Base-by-base conservation (phyloP, 1,140 invertebrate species). In the Pectinophora gossypiella region DNA sequence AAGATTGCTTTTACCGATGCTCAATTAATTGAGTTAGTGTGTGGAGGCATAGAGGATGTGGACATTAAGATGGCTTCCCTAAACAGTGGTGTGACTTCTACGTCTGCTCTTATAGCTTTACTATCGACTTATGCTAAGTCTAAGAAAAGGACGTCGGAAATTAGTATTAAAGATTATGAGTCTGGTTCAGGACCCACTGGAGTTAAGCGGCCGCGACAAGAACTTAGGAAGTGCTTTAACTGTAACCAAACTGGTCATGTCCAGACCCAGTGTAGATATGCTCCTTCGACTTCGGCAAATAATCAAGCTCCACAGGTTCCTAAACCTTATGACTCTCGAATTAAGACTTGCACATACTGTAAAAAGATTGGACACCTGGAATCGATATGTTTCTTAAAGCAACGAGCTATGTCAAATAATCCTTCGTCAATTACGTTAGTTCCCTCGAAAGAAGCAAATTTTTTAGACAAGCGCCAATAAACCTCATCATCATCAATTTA, bases 391-490 rank as follows among this genome's bases (percentile, higher is more conserved):
- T 45, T 19, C 19, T 7, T 18, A 12, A 48, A 42, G 13, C 35
- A 19, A 22, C 23, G 23, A 27, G 23, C 12, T 27, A 12, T 6
- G 12, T 5, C 23, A 6, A 12, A 12, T 6, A 27, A 27, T n/a
- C n/a, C n/a, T n/a, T n/a, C n/a, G 12, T 6, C 5, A 5, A 27
- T 27, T 6, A 27, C 23, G 23, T 12, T 12, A 12, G 5, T 27
- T 6, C 23, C 23, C 5, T 6, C 23, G 48, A 51, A 38, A 9
- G 40, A 62, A 15, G 38, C 44, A 35, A 48, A 40, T 52, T 47
- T 61, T 56, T 54, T 54, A 53, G 22, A 19, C 20, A 52, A 52
- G 18, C 43, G n/a, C n/a, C n/a, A n/a, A n/a, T n/a, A n/a, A n/a
- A n/a, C n/a, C n/a, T n/a, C n/a, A n/a, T n/a, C n/a, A n/a, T n/a